A percentile compares a stretch with the other conserved stretches of the same genome.
phyloP scores from a whole-genome alignment of 2,797 vertebrate species.

The Myotis findleyi region DNA sequence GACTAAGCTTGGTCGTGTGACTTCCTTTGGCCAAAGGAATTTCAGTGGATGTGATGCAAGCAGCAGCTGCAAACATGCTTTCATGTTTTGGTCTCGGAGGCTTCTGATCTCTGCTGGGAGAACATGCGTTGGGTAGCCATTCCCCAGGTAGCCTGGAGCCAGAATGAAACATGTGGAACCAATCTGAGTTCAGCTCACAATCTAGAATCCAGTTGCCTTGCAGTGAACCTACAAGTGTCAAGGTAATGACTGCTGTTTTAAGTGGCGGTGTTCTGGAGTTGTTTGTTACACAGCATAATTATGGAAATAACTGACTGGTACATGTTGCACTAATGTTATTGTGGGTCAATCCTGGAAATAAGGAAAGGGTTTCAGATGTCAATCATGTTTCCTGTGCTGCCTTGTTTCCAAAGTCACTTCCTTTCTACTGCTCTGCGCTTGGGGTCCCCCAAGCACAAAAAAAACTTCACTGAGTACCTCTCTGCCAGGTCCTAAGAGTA shows the following conservation, averaged over 20 bases:
- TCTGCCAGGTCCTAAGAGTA: not conserved
- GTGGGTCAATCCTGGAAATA: not conserved
- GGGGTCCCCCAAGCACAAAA: not conserved
- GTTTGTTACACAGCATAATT: not conserved
- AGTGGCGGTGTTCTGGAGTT: not conserved
- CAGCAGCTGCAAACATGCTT: not conserved
- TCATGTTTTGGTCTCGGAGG: not conserved
- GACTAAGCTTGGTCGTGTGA: fast-evolving
- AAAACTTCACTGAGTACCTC: not conserved
- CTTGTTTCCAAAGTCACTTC: not conserved
- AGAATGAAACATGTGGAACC: not conserved
- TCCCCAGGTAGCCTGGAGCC: not conserved
- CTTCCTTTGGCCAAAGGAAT: not conserved
- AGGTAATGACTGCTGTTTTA: not conserved
- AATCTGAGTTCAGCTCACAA: not conserved
- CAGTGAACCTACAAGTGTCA: not conserved
- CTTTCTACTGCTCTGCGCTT: not conserved
- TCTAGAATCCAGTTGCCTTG: fast-evolving
- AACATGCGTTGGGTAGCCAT: not conserved
- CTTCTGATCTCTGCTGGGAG: not conserved
- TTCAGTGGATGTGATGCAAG: fast-evolving
- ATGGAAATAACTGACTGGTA: not conserved
- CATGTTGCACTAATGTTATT: not conserved
- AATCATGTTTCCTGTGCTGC: not conserved
- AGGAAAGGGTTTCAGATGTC: not conserved